Percentiles rank a stretch among this genome's conserved stretches.
Evolutionary conservation across 2,113 vertebrate genomes (phyloP).

Genomic region (Columba livia): DNA sequence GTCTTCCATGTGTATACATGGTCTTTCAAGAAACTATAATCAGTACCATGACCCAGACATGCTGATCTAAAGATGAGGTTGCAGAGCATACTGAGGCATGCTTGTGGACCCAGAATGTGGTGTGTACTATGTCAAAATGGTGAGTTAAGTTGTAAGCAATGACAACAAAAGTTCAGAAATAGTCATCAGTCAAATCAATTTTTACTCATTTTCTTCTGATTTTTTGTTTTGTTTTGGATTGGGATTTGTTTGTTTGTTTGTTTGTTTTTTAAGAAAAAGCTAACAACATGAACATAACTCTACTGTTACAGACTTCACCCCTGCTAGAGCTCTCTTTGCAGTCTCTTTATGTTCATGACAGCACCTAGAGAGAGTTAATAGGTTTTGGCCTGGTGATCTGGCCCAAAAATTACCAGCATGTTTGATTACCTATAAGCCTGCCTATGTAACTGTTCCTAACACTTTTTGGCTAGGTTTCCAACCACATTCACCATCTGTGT

Average conservation of each 20-base stretch:
- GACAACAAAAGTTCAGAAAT: not conserved
- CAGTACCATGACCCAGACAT: not conserved
- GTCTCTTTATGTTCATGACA: not conserved
- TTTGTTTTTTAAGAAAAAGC: not conserved
- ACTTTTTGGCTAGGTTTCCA: not conserved
- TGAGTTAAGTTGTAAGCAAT: not conserved
- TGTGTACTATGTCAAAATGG: not conserved
- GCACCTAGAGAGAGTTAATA: not conserved
- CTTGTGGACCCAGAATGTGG: not conserved
- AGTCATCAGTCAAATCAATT: not conserved
- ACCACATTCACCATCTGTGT: not conserved
- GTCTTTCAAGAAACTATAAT: not conserved
- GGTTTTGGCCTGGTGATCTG: not conserved
- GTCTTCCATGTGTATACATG: not conserved
- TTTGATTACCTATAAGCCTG: not conserved
- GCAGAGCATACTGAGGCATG: not conserved
- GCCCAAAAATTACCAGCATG: not conserved
- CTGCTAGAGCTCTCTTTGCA: not conserved
- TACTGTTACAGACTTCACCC: not conserved
- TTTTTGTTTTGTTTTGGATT: not conserved
- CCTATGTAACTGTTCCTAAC: not conserved
- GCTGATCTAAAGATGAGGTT: not conserved
- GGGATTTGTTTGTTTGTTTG: not conserved
- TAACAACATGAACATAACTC: not conserved
- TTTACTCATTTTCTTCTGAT: not conserved